A percentile compares a stretch with the other conserved stretches of the same genome.
Conservation (phyloP, 2,888 invertebrate genomes). For the Tiphia femorata region DNA sequence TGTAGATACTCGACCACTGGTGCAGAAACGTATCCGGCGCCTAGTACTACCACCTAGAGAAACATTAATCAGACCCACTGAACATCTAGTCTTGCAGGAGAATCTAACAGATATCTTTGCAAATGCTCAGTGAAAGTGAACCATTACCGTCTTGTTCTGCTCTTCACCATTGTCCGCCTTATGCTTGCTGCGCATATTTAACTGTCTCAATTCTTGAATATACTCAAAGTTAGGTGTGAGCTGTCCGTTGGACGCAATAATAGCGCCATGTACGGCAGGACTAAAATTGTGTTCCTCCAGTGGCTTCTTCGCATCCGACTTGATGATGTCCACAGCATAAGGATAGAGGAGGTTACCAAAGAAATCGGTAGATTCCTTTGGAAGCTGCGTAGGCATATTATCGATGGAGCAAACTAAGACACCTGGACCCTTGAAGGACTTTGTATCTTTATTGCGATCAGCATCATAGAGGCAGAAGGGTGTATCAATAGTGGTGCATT, state of each 20-base stretch:
- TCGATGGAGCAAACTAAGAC: conserved; percentile 99
- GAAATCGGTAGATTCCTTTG: conserved; percentile 96
- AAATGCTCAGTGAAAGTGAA: no score
- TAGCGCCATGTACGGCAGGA: conserved; percentile 83
- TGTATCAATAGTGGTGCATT: conserved; percentile 99
- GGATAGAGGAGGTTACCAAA: conserved; percentile 95
- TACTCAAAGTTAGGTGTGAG: conserved; percentile 95
- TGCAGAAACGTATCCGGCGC: conserved; percentile 94
- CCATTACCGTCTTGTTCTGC: conserved; percentile 73
- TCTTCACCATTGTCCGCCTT: conserved; percentile 76
- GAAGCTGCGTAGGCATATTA: conserved; percentile 99
- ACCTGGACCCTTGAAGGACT: conserved; percentile 96
- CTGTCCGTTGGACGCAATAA: conserved; percentile 95
- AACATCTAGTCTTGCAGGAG: no score
- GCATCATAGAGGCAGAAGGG: conserved; percentile 99
- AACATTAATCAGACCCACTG: not conserved
- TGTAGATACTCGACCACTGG: conserved; percentile 96
- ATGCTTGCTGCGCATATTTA: conserved; percentile 77
- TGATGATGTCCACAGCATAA: conserved; percentile 88
- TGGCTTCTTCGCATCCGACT: conserved; percentile 84
- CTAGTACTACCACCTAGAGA: conserved; percentile 84
- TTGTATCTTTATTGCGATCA: conserved; percentile 96
- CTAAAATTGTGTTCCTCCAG: conserved; percentile 83
- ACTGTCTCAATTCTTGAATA: conserved; percentile 87
- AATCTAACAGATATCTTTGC: no score